phyloP scores from a whole-genome alignment of 2,888 invertebrate species.

The Drosophila peninsularis region DNA sequence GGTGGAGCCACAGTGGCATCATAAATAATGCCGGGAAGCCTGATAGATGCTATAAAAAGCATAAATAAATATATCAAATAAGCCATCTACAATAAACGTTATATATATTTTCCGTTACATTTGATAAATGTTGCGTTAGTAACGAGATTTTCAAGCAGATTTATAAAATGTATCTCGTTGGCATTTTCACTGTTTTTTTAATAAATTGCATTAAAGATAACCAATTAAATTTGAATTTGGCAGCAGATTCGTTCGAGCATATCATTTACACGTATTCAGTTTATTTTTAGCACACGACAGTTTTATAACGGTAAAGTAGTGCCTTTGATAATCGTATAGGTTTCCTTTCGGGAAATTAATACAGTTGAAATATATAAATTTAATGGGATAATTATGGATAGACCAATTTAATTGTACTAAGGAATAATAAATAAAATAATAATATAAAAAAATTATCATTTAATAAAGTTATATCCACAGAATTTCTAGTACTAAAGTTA shows the following conservation, averaged over 20 bases:
- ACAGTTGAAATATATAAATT: neutral
- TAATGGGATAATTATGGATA: too few species aligned
- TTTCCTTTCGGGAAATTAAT: neutral
- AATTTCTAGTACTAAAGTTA: neutral
- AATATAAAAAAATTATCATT: too few species aligned
- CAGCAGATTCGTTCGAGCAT: neutral
- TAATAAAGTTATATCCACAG: neutral
- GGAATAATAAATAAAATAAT: too few species aligned
- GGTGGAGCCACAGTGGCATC: constrained; percentile 13
- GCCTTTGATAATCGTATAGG: neutral
- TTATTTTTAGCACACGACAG: neutral
- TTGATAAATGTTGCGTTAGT: constrained; percentile 29
- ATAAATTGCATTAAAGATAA: constrained; percentile 26
- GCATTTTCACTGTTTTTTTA: neutral
- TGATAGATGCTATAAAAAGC: constrained; percentile 32
- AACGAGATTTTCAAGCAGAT: constrained; percentile 25
- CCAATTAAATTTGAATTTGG: constrained; percentile 2
- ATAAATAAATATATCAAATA: constrained; percentile 7
- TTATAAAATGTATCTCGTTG: constrained; percentile 22
- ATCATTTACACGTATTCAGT: neutral
- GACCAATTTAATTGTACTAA: too few species aligned
- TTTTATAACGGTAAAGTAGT: neutral
- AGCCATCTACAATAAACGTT: neutral
- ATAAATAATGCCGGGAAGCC: constrained; percentile 51
- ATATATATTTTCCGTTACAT: constrained; percentile 21